phyloP scores from a whole-genome alignment of 2,797 vertebrate species.

The Tokudaia tokunoshimensis region DNA sequence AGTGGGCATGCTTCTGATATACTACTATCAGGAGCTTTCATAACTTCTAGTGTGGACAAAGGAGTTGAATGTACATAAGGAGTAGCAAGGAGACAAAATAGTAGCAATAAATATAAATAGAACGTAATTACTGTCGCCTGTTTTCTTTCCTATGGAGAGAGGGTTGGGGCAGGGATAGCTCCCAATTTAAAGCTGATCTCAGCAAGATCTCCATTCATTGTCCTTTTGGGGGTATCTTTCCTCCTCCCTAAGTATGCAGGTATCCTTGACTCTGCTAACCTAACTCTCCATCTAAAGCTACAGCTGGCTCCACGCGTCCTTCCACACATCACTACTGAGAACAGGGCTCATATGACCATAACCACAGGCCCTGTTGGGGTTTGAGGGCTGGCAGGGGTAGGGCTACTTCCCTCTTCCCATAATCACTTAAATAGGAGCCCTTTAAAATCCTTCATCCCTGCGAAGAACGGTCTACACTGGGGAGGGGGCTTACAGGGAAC shows the following conservation, averaged over 20 bases:
- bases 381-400: not conserved
- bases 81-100: not conserved
- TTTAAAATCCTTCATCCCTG: not conserved
- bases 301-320: not conserved
- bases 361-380: slow-evolving; percentile 1
- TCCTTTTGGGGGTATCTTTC: slow-evolving; percentile 9
- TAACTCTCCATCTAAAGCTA: slow-evolving; percentile 23
- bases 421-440: slow-evolving; percentile 10
- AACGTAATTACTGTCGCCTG: slow-evolving; percentile 56
- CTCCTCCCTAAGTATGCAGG: not conserved
- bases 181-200: slow-evolving; percentile 24
- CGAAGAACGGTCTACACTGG: not conserved
- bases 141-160: slow-evolving; percentile 54
- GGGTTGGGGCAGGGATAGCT: not conserved
- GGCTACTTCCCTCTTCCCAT: not conserved
- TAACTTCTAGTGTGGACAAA: slow-evolving; percentile 60
- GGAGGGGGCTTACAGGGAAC: not conserved
- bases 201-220: slow-evolving; percentile 18
- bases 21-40: not conserved
- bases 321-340: not conserved
- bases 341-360: not conserved
- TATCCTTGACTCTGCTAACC: not conserved
- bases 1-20: slow-evolving; percentile 40
- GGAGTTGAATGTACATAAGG: slow-evolving; percentile 66
- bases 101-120: slow-evolving; percentile 73